Evolutionary conservation across 2,113 vertebrate genomes (phyloP).

Genomic region (Baryphthengus martii): DNA sequence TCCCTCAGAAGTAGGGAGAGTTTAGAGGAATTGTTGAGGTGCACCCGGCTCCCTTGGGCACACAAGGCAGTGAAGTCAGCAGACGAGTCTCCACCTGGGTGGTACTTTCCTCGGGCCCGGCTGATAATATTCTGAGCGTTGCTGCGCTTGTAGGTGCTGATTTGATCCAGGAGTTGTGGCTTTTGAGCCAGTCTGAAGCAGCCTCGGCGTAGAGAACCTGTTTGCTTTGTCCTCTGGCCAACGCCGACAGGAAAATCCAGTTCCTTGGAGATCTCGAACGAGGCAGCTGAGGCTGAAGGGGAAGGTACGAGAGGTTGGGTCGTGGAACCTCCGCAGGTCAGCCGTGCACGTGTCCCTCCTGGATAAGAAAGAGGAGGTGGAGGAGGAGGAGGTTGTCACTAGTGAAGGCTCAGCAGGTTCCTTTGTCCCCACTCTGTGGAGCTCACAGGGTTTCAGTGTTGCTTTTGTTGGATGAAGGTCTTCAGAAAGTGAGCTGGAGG

Average conservation of each 20-base stretch:
- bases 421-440: neutral
- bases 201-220: neutral
- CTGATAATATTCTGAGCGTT: neutral
- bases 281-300: neutral
- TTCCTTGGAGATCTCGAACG: neutral
- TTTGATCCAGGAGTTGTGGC: neutral
- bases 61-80: neutral
- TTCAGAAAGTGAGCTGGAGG: neutral
- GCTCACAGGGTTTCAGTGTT: neutral
- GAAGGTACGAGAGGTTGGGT: neutral
- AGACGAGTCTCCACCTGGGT: neutral
- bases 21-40: neutral
- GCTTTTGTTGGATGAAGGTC: neutral
- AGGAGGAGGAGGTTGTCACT: neutral
- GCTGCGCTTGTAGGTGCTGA: neutral
- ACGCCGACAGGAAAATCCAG: constrained; percentile 41
- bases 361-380: neutral
- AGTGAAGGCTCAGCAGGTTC: neutral
- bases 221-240: constrained; percentile 58
- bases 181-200: neutral
- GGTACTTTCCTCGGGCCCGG: neutral
- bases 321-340: neutral
- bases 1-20: neutral
- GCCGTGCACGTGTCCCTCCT: accelerated
- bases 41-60: neutral